Base-by-base conservation (phyloP, 2,797 vertebrate genomes). In the Sarcoramphus papa region DNA sequence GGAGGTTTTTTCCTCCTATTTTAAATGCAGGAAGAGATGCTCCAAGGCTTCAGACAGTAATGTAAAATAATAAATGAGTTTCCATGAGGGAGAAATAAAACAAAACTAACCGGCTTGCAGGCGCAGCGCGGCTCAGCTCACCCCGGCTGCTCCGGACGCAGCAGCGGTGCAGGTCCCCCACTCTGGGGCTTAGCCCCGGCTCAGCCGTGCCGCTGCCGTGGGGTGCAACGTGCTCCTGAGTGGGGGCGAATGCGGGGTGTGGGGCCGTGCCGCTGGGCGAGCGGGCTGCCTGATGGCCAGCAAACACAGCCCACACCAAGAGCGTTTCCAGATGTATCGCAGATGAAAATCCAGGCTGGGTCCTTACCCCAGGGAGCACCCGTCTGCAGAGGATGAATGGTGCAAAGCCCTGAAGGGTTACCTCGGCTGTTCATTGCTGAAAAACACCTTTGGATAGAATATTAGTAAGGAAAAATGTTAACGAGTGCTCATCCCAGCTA, bases 201-300 rank as follows among this genome's bases (percentile, higher is more conserved):
- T 33, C 27, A 10, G 53, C 31, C 6, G 1, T 14, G 30, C 56
- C 5, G 5, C 11, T 35, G 51, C 47, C 4, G 2, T 1, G 10
- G 57, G 43, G 31, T 25, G 40, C 2, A 2, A 21, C 1, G 5
- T 18, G 69, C 77, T 45, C 23, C 59, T 33, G 7, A 1, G 14
- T 9, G 45, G 40, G 67, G 50, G 18, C 2, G 5, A 57, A 19
- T 2, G 59, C 6, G 1, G 51, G 53, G 9, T 25, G 45, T 2
- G 2, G 54, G 60, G 37, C 57, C 2, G 2, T 40, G 40, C 50
- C 2, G 5, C 37, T 5, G 35, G 35, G 40, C 2, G 1, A 30
- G 41, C 4, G 6, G 21, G 37, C 31, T 33, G 41, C 43, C 51
- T 4, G 22, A 33, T 8, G 20, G 70, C n/a, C 57, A 15, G 31